phyloP scores from a whole-genome alignment of 1,140 invertebrate species.

The Uloborus diversus region DNA sequence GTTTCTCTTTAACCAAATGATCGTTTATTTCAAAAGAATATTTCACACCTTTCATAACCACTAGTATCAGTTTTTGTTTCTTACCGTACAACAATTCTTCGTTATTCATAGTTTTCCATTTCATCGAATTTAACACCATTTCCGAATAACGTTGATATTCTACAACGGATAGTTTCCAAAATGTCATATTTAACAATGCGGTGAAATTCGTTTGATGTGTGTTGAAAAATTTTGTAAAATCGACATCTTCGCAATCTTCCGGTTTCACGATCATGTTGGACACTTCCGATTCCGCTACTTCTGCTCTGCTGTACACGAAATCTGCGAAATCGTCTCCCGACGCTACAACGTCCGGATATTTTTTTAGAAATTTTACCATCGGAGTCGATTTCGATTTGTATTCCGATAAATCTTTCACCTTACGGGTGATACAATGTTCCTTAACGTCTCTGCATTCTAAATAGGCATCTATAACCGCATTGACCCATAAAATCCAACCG shows the following conservation, averaged over 20 bases:
- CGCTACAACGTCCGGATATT: conserved; percentile 11
- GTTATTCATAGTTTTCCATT: background rate
- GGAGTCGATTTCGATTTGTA: background rate
- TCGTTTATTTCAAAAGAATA: conserved; percentile 14
- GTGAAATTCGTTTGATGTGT: conserved; percentile 14
- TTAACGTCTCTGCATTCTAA: conserved; percentile 21
- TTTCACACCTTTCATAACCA: background rate
- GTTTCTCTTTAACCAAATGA: too few species aligned
- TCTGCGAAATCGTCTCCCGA: conserved; percentile 1
- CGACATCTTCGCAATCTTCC: background rate
- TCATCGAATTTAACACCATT: background rate
- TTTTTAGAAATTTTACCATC: background rate
- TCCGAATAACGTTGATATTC: background rate
- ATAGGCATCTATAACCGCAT: background rate
- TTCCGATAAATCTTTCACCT: background rate
- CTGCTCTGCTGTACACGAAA: conserved; percentile 13
- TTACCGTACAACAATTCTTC: background rate
- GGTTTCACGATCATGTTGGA: background rate
- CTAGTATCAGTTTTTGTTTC: background rate
- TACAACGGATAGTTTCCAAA: background rate
- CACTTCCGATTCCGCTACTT: background rate
- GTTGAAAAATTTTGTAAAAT: conserved; percentile 19
- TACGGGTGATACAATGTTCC: conserved; percentile 3
- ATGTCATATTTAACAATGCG: conserved; percentile 5
- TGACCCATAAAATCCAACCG: conserved; percentile 30